Conservation (phyloP, 2,888 invertebrate species). For the Lordiphosa fenestrarum region DNA sequence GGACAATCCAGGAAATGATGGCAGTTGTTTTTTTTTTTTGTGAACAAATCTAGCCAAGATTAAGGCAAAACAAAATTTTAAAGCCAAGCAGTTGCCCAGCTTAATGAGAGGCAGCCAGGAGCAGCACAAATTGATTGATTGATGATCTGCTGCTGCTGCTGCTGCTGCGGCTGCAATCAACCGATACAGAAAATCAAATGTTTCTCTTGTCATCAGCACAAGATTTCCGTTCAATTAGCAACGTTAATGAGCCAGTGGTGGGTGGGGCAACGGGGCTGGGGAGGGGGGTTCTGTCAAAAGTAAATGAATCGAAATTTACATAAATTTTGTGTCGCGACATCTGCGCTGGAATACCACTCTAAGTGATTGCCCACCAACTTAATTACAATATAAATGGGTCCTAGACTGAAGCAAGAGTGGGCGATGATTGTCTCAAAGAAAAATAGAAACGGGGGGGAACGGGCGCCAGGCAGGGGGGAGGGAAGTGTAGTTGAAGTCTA, state of each 20-base stretch:
- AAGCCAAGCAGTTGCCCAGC: conserved; percentile 8
- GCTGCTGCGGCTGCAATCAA: conserved; percentile 45
- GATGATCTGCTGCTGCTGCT: conserved; percentile 26
- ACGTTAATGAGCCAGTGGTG: conserved; percentile 20
- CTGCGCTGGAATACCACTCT: conserved; percentile 39
- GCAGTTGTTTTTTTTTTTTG: conserved; percentile 23
- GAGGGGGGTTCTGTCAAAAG: conserved; percentile 40
- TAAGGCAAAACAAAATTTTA: conserved; percentile 16
- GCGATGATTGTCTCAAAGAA: neutral
- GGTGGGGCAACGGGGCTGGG: neutral
- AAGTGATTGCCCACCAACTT: conserved; percentile 50
- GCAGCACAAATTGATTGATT: conserved; percentile 50
- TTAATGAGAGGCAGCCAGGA: conserved; percentile 1
- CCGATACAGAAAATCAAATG: conserved; percentile 34
- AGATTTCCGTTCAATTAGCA: conserved; percentile 64
- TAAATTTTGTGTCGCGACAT: conserved; percentile 44
- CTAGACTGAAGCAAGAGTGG: neutral
- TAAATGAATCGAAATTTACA: conserved; percentile 67
- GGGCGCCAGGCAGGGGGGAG: too few relatives aligned
- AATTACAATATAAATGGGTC: conserved; percentile 46
- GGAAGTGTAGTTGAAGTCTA: too few relatives aligned
- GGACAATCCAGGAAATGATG: conserved; percentile 44
- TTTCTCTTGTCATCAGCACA: conserved; percentile 47
- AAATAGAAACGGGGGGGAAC: neutral
- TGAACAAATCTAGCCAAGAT: conserved; percentile 11